Base-by-base conservation (phyloP, 2,797 vertebrate species). In the Anguilla pacifica region DNA sequence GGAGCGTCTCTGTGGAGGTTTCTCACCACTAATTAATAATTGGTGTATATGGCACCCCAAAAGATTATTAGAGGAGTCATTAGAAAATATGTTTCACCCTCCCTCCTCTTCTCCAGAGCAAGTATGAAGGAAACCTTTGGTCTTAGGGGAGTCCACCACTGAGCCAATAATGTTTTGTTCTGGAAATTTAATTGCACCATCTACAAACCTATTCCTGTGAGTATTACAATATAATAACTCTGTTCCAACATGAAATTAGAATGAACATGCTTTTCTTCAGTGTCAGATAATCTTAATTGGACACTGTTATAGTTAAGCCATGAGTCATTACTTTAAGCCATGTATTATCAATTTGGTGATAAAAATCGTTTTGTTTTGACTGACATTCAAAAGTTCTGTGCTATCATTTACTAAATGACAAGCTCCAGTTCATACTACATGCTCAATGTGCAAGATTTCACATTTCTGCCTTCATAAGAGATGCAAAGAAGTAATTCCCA, bases 101-200 rank as follows among this genome's bases (percentile, higher is more conserved):
- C 87, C 90, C 91, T 89, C 72, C 85, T 89, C 89, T 89, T 89
- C 89, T 93, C 87, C 92, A 86, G 72, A 82, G 90, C 91, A 91
- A 90, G 88, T 92, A 90, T 90, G 90, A 92, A 92, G 89, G 93
- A 91, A 89, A 92, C 90, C 70, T 35, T 85, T 81, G 92, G 83
- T 93, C 93, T 94, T 89, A 59, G 28, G 89, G 95, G 94, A 94
- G 70, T 79, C 57, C 87, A 90, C 91, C 88, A 89, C 91, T 64
- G 81, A 91, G 91, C 92, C 92, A 91, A 93, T 90, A 93, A 91
- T 92, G 92, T 95, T 95, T 94, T 96, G 93, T 94, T 94, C 91
- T 87, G 91, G 93, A 96, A 94, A 96, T 96, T 94, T 96, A 96
- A 96, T 96, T 96, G 95, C 93, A 59, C 92, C 91, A 94, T 95